Evolutionary conservation across 2,888 invertebrate species (phyloP).

Genomic region (Drosophila mayaguana): DNA sequence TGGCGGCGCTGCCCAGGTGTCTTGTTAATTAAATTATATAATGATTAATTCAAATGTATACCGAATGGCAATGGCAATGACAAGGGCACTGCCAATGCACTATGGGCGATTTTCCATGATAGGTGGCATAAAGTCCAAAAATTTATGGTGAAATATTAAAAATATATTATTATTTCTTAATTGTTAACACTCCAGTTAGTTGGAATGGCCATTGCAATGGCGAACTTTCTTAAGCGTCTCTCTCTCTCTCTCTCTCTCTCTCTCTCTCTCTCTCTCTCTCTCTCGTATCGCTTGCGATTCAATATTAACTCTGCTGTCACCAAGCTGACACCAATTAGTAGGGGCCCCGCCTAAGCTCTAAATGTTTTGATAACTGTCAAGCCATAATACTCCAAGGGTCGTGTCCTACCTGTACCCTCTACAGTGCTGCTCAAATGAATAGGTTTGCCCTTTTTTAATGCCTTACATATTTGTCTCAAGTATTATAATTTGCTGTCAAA

Average conservation of each 20-base stretch:
- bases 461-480: too few species aligned
- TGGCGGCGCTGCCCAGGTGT: slow-evolving; percentile 8
- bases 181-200: too few species aligned
- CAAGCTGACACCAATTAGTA: background rate
- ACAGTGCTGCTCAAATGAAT: background rate
- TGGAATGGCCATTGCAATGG: too few species aligned
- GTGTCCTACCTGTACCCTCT: background rate
- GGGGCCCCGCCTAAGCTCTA: background rate
- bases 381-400: background rate
- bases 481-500: too few species aligned
- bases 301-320: slow-evolving; percentile 6
- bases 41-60: slow-evolving; percentile 33
- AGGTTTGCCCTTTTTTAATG: too few species aligned
- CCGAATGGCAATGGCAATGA: slow-evolving; percentile 14
- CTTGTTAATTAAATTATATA: slow-evolving; percentile 48
- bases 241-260: background rate
- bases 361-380: background rate
- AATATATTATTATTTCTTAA: too few species aligned
- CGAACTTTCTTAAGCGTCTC: slow-evolving; percentile 6
- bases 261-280: background rate
- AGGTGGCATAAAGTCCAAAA: too few species aligned
- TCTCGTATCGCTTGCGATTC: background rate
- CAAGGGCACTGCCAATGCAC: slow-evolving; percentile 17
- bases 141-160: too few species aligned
- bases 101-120: too few species aligned